A percentile compares a stretch with the other conserved stretches of the same genome.
These are phyloP conservation scores for Cololabis saira DNA, from an alignment of 2,113 vertebrate species.

Conservation along the genomic window DNA sequence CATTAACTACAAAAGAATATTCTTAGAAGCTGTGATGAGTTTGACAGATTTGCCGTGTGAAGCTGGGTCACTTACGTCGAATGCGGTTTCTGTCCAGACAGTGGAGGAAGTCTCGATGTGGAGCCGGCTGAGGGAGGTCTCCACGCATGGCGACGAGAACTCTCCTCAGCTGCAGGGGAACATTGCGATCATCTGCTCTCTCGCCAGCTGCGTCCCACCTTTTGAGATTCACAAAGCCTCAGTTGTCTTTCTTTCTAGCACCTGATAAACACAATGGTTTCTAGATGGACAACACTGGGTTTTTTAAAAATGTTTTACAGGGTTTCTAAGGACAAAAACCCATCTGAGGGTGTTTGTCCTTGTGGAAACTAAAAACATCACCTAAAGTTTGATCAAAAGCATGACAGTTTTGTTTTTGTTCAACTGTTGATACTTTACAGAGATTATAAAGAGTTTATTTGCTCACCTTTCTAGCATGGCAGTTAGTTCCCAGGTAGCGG, in stretches of 20 bases:
- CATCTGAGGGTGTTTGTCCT: background rate
- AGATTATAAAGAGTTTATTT: background rate
- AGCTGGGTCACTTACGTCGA: slow-evolving; percentile 46
- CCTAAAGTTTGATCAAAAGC: background rate
- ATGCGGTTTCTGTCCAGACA: slow-evolving; percentile 72
- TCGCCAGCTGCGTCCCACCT: slow-evolving; percentile 63
- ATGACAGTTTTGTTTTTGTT: background rate
- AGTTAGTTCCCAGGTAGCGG: slow-evolving; percentile 72
- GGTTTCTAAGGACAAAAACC: background rate
- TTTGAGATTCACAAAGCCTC: slow-evolving; percentile 7
- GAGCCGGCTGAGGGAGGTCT: slow-evolving; percentile 10
- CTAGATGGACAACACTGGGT: background rate
- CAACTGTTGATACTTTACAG: background rate
- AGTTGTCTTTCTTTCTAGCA: background rate
- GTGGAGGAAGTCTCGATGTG: slow-evolving; percentile 63
- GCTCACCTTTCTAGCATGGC: slow-evolving; percentile 68
- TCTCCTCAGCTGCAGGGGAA: slow-evolving; percentile 66
- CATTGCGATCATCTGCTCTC: background rate
- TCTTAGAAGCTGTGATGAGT: background rate
- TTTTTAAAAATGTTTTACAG: slow-evolving; percentile 6
- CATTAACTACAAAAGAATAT: slow-evolving; percentile 46
- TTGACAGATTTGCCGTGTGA: background rate
- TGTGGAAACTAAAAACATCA: background rate
- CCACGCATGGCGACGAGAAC: slow-evolving; percentile 59
- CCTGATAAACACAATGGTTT: slow-evolving; percentile 3